Evolutionary conservation across 2,797 vertebrate species (phyloP).

Genomic region (Pitangus sulphuratus): DNA sequence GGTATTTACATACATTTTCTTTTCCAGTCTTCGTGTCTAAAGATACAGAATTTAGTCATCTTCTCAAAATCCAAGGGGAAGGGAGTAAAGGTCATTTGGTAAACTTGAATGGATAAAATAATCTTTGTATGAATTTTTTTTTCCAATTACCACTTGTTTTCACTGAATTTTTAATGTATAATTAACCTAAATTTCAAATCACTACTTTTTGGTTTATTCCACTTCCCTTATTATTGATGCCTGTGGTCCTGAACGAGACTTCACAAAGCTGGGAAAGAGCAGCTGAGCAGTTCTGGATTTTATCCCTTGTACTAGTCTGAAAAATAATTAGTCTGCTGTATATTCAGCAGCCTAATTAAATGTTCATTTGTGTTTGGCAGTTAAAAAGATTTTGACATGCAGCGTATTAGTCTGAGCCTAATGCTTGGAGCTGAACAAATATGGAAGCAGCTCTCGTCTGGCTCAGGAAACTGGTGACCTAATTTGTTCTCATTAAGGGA

Average conservation of each 20-base stretch:
- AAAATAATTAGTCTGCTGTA: constrained; percentile 7
- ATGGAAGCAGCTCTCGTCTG: not conserved
- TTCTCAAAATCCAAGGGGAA: not conserved
- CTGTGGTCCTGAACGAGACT: not conserved
- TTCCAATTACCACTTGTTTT: not conserved
- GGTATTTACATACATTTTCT: not conserved
- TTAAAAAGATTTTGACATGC: not conserved
- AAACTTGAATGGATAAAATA: not conserved
- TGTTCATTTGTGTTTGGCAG: constrained; percentile 9
- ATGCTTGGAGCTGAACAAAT: not conserved
- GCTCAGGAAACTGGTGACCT: not conserved
- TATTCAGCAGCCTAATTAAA: not conserved
- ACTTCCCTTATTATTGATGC: not conserved
- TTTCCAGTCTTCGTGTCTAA: not conserved
- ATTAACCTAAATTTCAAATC: not conserved
- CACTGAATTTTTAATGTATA: not conserved
- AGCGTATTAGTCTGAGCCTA: not conserved
- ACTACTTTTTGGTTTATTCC: not conserved
- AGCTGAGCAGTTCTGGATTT: not conserved
- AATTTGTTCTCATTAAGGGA: not conserved
- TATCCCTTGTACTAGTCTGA: not conserved
- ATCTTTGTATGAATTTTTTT: not conserved
- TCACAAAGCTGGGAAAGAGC: not conserved
- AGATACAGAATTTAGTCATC: not conserved
- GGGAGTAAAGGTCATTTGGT: not conserved